phyloP scores from a whole-genome alignment of 2,888 invertebrate species.

The Celastrina argiolus region DNA sequence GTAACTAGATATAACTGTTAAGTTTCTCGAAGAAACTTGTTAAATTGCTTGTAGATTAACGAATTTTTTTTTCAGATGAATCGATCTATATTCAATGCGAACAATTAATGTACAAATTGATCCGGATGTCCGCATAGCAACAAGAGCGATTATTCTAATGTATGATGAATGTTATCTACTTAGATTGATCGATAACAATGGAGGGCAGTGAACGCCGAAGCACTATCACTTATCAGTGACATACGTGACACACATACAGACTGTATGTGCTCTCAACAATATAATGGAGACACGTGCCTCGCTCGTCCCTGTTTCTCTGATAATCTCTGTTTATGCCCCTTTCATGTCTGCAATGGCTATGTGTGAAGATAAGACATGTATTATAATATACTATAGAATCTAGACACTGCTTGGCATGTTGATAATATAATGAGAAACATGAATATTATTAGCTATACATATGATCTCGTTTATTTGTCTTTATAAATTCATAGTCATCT shows the following conservation, averaged over 20 bases:
- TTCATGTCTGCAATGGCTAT: slow-evolving; percentile 13
- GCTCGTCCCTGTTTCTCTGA: slow-evolving; percentile 9
- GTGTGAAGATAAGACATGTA: slow-evolving; percentile 39
- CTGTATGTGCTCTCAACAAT: background rate
- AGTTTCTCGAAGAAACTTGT: background rate
- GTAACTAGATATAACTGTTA: too few species aligned
- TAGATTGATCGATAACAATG: background rate
- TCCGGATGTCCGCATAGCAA: background rate
- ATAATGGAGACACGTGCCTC: slow-evolving; percentile 10
- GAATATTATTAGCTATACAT: background rate
- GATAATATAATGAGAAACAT: background rate
- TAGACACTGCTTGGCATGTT: background rate
- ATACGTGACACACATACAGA: slow-evolving; percentile 49
- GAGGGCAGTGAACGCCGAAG: slow-evolving; percentile 4
- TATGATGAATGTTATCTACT: background rate
- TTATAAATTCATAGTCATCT: too few species aligned
- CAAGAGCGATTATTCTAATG: background rate
- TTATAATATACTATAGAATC: slow-evolving; percentile 38
- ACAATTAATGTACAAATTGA: background rate
- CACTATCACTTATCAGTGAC: slow-evolving; percentile 11
- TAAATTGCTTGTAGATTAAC: background rate
- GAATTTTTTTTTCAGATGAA: too few species aligned
- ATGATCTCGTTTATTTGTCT: background rate
- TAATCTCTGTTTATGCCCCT: slow-evolving; percentile 12
- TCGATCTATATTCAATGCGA: background rate